These are phyloP conservation scores for Lindbergichthys nudifrons DNA, from an alignment of 2,797 vertebrate species.

Conservation along the genomic window DNA sequence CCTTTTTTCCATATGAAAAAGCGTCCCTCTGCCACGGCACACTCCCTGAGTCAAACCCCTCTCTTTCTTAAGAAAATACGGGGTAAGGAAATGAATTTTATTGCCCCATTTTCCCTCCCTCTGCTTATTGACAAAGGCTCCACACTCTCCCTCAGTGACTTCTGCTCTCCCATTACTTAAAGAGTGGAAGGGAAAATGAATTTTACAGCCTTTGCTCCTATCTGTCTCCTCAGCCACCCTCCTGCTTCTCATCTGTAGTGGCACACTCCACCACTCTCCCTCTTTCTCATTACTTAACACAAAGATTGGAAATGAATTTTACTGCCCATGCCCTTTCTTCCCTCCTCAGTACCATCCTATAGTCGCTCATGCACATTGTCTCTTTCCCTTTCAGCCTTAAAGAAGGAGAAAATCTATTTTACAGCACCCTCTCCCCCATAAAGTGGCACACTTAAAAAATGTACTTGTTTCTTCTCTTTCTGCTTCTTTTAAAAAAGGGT, in stretches of 20 bases:
- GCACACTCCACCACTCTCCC: conserved; percentile 56
- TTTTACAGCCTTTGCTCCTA: conserved; percentile 72
- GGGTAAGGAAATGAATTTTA: conserved; percentile 74
- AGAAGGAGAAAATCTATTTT: conserved; percentile 83
- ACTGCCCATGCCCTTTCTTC: conserved; percentile 67
- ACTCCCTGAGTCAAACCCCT: conserved; percentile 54
- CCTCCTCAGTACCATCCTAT: conserved; percentile 44
- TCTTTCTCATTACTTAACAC: conserved; percentile 80
- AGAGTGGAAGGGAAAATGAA: conserved; percentile 59
- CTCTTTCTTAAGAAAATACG: conserved; percentile 60
- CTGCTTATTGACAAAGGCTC: conserved; percentile 66
- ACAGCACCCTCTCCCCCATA: conserved; percentile 68
- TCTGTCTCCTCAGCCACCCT: conserved; percentile 46
- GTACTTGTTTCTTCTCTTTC: conserved; percentile 59
- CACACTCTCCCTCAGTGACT: conserved; percentile 43
- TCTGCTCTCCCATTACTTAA: conserved; percentile 68
- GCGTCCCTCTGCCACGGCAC: conserved; percentile 65
- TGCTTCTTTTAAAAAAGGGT: conserved; percentile 24
- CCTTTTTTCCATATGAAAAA: conserved; percentile 75
- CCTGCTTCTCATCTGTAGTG: conserved; percentile 34
- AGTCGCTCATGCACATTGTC: conserved; percentile 67
- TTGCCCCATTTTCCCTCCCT: conserved; percentile 62
- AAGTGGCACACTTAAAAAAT: conserved; percentile 67
- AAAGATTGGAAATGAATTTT: conserved; percentile 75
- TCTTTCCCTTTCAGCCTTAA: conserved; percentile 67